A percentile compares a stretch with the other conserved stretches of the same genome.
These are phyloP conservation scores for Noturus placidus DNA, from an alignment of 2,113 vertebrate species.

Conservation along the genomic window DNA sequence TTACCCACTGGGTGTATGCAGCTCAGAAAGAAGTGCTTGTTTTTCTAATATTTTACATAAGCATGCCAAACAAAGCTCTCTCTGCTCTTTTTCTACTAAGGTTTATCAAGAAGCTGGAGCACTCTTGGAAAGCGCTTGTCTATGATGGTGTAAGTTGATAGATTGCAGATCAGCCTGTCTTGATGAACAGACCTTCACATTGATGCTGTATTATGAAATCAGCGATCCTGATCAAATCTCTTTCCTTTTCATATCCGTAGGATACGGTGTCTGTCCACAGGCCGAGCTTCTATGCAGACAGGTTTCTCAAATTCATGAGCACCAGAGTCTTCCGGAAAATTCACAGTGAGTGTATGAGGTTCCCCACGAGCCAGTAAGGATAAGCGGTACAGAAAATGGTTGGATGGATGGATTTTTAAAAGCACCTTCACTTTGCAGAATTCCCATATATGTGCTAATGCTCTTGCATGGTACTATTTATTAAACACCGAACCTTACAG, in stretches of 20 bases:
- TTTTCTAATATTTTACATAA: constrained; percentile 8
- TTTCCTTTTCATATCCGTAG: constrained; percentile 64
- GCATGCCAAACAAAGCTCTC: constrained; percentile 25
- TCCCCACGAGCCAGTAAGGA: no score
- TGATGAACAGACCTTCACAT: constrained; percentile 51
- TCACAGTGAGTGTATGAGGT: constrained; percentile 79
- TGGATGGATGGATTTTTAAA: background rate
- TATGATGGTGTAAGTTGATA: constrained; percentile 89
- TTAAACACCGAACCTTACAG: background rate
- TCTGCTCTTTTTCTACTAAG: constrained; percentile 66
- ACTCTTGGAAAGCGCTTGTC: constrained; percentile 98
- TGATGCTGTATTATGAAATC: constrained; percentile 38
- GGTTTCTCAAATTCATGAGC: constrained; percentile 99
- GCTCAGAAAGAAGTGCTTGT: background rate
- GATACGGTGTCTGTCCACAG: constrained; percentile 94
- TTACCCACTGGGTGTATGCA: constrained; percentile 23
- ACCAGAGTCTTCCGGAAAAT: constrained; percentile 91
- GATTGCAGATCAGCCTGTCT: constrained; percentile 45
- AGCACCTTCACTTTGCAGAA: background rate
- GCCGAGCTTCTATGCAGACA: constrained; percentile 93
- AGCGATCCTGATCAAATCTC: constrained; percentile 26
- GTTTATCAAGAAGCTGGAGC: constrained; percentile 97
- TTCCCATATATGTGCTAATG: background rate
- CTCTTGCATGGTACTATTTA: background rate
- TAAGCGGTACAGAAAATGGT: no score